Conservation (phyloP, 30 jellyfish, hydroid and myxozoan species). For the Nemopilema nomurai region DNA sequence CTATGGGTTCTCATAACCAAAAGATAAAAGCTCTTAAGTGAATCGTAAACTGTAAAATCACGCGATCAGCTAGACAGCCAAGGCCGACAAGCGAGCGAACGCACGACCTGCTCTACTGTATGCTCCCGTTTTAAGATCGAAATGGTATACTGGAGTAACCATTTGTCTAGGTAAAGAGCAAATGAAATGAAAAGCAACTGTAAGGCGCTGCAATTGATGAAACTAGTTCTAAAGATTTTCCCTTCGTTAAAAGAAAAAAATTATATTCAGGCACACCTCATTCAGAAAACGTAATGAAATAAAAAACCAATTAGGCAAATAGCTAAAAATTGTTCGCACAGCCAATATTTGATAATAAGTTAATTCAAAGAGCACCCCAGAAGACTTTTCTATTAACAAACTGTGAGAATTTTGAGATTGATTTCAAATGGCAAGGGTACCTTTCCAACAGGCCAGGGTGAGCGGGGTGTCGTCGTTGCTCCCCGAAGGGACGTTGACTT, state of each 20-base stretch:
- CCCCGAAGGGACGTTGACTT: constrained; percentile 96
- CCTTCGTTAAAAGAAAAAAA: too few species aligned
- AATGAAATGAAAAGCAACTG: background rate
- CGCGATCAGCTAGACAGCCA: background rate
- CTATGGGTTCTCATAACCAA: too few species aligned
- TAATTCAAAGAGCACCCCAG: background rate
- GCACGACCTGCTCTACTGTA: background rate
- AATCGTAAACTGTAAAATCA: background rate
- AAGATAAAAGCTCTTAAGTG: background rate
- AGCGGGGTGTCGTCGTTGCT: constrained; percentile 98
- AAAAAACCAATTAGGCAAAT: too few species aligned
- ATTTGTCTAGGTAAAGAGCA: constrained; percentile 73
- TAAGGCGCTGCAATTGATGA: background rate
- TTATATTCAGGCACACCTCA: too few species aligned
- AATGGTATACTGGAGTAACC: constrained; percentile 44
- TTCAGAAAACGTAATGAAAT: too few species aligned
- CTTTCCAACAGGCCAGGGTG: constrained; percentile 99
- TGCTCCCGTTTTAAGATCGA: constrained; percentile 76
- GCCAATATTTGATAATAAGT: too few species aligned
- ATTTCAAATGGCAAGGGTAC: constrained; percentile 17
- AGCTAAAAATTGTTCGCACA: too few species aligned
- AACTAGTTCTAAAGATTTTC: background rate
- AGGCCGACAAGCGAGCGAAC: background rate
- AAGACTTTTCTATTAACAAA: background rate
- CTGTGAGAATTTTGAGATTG: background rate